Conservation (phyloP, 2,888 invertebrate species). For the Beris morrisii region DNA sequence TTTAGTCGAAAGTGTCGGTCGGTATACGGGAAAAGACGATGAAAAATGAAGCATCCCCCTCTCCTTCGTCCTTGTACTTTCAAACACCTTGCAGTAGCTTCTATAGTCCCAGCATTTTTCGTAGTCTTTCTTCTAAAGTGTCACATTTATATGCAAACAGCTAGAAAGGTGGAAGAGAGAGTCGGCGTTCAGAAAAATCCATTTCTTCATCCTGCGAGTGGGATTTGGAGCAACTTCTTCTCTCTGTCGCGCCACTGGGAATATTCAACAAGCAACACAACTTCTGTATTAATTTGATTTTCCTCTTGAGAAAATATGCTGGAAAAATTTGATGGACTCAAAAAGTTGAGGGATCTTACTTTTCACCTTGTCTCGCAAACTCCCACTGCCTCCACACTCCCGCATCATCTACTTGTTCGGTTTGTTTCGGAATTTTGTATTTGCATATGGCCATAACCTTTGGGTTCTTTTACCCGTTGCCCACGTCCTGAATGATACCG, state of each 20-base stretch:
- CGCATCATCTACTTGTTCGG: neutral
- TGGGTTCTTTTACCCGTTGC: neutral
- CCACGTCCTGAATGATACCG: constrained; percentile 1
- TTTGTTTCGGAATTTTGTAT: neutral
- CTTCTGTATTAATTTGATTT: constrained; percentile 38
- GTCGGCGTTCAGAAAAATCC: neutral
- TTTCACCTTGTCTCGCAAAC: constrained; percentile 18
- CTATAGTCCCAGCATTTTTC: too few species aligned
- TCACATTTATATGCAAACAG: constrained; percentile 36
- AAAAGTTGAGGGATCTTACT: constrained; percentile 32
- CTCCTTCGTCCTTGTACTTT: too few species aligned
- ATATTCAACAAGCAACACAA: constrained; percentile 30
- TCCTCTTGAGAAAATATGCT: constrained; percentile 37
- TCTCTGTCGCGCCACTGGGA: constrained; percentile 11
- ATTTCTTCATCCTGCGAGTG: neutral
- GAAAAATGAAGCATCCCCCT: too few species aligned
- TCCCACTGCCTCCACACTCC: neutral
- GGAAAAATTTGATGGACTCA: constrained; percentile 38
- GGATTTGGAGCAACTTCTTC: constrained; percentile 10
- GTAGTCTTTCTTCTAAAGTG: constrained; percentile 9
- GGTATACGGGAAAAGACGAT: too few species aligned
- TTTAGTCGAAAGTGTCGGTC: too few species aligned
- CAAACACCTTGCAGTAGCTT: too few species aligned
- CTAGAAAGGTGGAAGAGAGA: neutral
- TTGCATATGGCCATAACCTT: constrained; percentile 3